Percentiles rank a stretch among this genome's conserved stretches.
These are phyloP conservation scores for Macrotus californicus DNA, from an alignment of 2,113 vertebrate genomes.

Conservation along the genomic window DNA sequence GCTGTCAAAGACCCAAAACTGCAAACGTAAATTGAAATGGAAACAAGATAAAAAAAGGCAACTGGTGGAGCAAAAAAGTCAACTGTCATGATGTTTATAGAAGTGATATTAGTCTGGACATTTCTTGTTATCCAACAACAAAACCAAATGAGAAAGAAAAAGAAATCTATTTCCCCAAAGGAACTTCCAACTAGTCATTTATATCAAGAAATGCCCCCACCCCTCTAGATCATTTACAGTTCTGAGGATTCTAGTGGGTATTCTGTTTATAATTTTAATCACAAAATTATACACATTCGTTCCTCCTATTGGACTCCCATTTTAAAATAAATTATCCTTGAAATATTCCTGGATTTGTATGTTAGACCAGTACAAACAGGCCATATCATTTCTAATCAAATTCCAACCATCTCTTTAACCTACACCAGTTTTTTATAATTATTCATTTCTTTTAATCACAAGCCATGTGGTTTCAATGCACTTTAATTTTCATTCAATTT, in stretches of 20 bases:
- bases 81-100: conserved; percentile 29
- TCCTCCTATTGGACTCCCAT: not conserved
- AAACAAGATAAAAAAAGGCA: conserved; percentile 31
- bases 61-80: conserved; percentile 19
- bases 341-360: conserved; percentile 32
- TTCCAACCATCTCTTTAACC: not conserved
- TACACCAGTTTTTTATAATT: conserved; percentile 30
- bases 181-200: conserved; percentile 36
- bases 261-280: conserved; percentile 52
- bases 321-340: conserved; percentile 31
- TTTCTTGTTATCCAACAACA: conserved; percentile 52
- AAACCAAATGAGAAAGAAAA: not conserved
- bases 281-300: conserved; percentile 5
- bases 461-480: conserved; percentile 66
- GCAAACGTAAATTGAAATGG: conserved; percentile 36
- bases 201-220: conserved; percentile 62
- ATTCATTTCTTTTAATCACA: conserved; percentile 59
- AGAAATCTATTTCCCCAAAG: conserved; percentile 20
- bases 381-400: conserved; percentile 37
- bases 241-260: not conserved
- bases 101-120: not conserved
- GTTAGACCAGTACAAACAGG: not conserved
- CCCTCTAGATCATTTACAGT: conserved; percentile 30
- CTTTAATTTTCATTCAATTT: conserved; percentile 80
- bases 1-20: conserved; percentile 47